These are phyloP conservation scores for Polietes domitor DNA, from an alignment of 2,888 invertebrate genomes.

Conservation along the genomic window DNA sequence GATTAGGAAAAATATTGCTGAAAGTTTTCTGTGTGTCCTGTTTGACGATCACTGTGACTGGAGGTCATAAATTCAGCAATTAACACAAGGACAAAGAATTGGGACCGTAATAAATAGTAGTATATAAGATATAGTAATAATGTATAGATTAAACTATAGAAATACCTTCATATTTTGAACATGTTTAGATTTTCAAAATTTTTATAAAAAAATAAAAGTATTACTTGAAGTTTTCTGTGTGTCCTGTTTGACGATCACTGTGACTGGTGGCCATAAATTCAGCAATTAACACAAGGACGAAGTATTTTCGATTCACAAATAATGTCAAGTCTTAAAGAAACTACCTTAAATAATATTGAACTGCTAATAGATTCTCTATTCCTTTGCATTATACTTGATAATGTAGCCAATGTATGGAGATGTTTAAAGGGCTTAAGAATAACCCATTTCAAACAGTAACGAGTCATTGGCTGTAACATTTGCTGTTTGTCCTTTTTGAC, in stretches of 20 bases:
- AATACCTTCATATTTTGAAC: conserved; percentile 30
- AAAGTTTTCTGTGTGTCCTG: conserved; percentile 70
- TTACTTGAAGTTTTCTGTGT: conserved; percentile 65
- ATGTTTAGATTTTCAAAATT: conserved; percentile 2
- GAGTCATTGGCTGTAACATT: conserved; percentile 73
- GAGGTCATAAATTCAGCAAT: conserved; percentile 67
- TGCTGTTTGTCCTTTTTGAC: conserved; percentile 79
- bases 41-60: conserved; percentile 72
- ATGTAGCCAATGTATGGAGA: conserved; percentile 77
- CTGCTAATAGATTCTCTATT: background rate
- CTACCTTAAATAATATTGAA: background rate
- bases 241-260: conserved; percentile 74
- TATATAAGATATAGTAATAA: background rate
- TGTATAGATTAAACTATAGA: conserved; percentile 34
- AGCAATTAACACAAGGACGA: conserved; percentile 74
- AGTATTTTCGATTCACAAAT: background rate
- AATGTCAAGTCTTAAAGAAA: background rate
- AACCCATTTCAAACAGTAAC: conserved; percentile 74
- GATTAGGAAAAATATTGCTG: conserved; percentile 17
- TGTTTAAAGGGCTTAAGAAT: conserved; percentile 69
- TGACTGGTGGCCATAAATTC: conserved; percentile 56
- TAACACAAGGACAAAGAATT: conserved; percentile 72
- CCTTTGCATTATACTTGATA: conserved; percentile 1
- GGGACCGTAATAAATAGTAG: background rate
- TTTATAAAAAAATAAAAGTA: conserved; percentile 19